Base-by-base conservation (phyloP, 1,140 invertebrate species). In the Drosophila orosa region DNA sequence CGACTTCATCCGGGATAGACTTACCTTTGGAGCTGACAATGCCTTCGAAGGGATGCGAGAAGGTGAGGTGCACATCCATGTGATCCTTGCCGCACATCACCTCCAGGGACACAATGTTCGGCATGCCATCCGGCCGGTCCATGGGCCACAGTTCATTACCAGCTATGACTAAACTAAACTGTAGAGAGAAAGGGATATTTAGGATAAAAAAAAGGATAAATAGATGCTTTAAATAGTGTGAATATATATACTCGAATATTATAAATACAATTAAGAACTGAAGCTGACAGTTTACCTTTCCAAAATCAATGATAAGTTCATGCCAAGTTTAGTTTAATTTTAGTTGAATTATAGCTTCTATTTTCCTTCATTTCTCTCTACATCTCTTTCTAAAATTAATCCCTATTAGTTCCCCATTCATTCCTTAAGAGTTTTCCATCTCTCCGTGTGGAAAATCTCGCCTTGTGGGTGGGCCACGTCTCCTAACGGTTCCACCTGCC, bases 81-180 rank as follows among this genome's bases (percentile, higher is more conserved):
- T 98, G 96, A 85, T 97, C 96, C 92, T 97, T 97, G 58, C 97
- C 97, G 91, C 97, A 98, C 96, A 97, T 97, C 40, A 98, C 98
- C 91, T 98, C 97, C 74, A 98, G 92, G 22, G 96, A 95, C 66
- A 95, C 95, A 79, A 98, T 96, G 77, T 95, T 95, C 48, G 96
- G 95, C 95, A 97, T 96, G 37, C 95, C 96, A 17, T 95, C 94
- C 15, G 96, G 96, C 91, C 96, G 93, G 78, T 97, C 95, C 92
- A 96, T 91, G 37, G 95, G 95, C 96, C 96, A 97, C 84, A 96
- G 93, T 91, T 96, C 95, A 83, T 95, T 94, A 91, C 93, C 94
- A 91, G 91, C 91, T 92, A 92, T 82, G 75, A 92, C 91, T 92
- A 92, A 91, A 92, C 90, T 92, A 92, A 92, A 90, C 91, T 92